Conservation (phyloP, 2,888 invertebrate genomes). For the Drosophila neonasuta region DNA sequence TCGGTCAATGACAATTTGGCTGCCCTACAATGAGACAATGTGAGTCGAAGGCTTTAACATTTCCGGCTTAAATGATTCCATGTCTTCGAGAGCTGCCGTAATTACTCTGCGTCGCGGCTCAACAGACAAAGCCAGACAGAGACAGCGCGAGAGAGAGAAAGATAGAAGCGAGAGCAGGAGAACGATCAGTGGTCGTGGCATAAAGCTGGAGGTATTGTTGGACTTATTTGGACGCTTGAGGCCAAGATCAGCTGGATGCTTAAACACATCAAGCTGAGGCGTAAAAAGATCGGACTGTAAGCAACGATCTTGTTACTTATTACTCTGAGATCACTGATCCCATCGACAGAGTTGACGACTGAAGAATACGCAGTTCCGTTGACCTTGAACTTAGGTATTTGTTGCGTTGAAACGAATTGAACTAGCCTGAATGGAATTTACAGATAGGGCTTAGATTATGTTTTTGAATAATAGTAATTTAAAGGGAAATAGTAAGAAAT, state of each 20-base stretch:
- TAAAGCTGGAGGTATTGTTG: not conserved
- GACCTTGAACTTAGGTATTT: not conserved
- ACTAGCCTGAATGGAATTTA: too few species aligned
- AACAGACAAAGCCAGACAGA: not conserved
- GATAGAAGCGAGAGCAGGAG: not conserved
- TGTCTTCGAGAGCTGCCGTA: conserved; percentile 23
- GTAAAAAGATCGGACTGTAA: conserved; percentile 5
- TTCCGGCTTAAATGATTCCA: conserved; percentile 50
- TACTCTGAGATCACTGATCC: not conserved
- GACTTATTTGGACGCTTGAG: conserved; percentile 6
- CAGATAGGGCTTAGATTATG: too few species aligned
- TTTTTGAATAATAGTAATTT: too few species aligned
- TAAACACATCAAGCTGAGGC: not conserved
- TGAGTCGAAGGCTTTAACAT: conserved; percentile 33
- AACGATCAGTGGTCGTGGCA: not conserved
- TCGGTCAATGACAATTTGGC: conserved; percentile 53
- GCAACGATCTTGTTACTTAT: not conserved
- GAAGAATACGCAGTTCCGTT: not conserved
- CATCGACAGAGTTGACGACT: not conserved
- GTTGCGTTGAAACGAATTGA: not conserved
- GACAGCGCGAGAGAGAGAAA: not conserved
- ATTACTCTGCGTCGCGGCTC: conserved; percentile 24
- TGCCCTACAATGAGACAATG: conserved; percentile 31
- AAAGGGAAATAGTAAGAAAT: too few species aligned
- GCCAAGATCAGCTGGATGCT: conserved; percentile 14